Percentiles rank a stretch among this genome's conserved stretches.
phyloP scores from a whole-genome alignment of 2,113 vertebrate genomes.

The Etheostoma spectabile region DNA sequence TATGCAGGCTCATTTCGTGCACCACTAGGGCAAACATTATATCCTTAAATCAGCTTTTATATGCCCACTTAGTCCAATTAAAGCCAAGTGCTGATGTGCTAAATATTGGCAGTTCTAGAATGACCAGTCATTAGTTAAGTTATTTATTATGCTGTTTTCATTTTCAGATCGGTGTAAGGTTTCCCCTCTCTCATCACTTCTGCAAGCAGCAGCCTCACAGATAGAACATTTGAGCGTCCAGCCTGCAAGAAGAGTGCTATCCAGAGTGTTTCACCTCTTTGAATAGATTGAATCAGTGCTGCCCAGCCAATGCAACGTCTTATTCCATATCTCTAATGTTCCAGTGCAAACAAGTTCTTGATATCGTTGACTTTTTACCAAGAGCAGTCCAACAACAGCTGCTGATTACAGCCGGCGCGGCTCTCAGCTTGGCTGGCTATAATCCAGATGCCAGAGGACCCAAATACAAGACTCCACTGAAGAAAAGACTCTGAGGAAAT shows the following conservation, averaged over 20 bases:
- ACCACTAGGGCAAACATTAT: background rate
- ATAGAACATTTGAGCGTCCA: background rate
- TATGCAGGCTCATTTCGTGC: no score
- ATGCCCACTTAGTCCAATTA: background rate
- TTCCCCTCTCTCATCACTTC: slow-evolving; percentile 21
- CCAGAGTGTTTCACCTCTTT: background rate
- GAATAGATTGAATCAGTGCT: background rate
- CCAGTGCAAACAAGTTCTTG: slow-evolving; percentile 1
- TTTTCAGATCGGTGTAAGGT: slow-evolving; percentile 63
- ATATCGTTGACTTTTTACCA: background rate
- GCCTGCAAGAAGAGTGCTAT: slow-evolving; percentile 5
- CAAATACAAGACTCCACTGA: slow-evolving; percentile 6
- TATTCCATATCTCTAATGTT: background rate
- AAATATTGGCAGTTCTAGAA: background rate
- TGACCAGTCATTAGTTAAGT: background rate
- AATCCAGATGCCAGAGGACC: slow-evolving; percentile 8
- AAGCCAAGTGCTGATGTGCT: background rate
- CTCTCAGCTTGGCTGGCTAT: background rate
- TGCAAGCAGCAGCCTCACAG: slow-evolving; percentile 33
- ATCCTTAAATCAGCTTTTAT: background rate
- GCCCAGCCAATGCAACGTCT: background rate
- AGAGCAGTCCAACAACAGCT: background rate
- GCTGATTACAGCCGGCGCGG: background rate
- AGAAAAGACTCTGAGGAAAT: slow-evolving; percentile 3
- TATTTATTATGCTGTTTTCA: slow-evolving; percentile 16